Evolutionary conservation across 2,797 vertebrate genomes (phyloP).

Genomic region (Nyctibius grandis): DNA sequence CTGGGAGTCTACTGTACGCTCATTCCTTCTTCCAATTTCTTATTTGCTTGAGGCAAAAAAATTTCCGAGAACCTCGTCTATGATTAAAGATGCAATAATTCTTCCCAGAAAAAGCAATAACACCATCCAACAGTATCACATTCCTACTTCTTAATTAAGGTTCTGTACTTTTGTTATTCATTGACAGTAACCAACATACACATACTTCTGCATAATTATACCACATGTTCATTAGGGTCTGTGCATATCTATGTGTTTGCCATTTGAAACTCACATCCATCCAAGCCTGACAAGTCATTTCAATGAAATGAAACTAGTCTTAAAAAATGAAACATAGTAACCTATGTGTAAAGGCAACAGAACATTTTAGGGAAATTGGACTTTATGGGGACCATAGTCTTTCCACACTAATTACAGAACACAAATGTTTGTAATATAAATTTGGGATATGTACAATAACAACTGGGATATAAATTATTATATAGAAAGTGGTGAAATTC

Average conservation of each 20-base stretch:
- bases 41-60: not conserved
- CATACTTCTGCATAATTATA: not conserved
- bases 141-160: slow-evolving; percentile 27
- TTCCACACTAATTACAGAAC: not conserved
- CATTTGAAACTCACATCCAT: not conserved
- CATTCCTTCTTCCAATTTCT: slow-evolving; percentile 14
- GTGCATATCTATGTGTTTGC: not conserved
- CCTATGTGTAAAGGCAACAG: not conserved
- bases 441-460: not conserved
- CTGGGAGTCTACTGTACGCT: not conserved
- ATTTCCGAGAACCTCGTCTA: not conserved
- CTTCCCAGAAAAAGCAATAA: slow-evolving; percentile 24
- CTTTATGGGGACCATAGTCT: not conserved
- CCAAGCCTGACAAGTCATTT: not conserved
- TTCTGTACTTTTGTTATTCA: not conserved
- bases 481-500: not conserved
- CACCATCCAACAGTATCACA: slow-evolving; percentile 2
- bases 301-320: not conserved
- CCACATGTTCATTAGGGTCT: not conserved
- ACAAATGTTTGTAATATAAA: not conserved
- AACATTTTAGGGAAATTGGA: not conserved
- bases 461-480: not conserved
- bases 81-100: slow-evolving; percentile 42
- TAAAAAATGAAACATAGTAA: not conserved
- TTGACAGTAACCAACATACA: slow-evolving; percentile 1